Conservation (phyloP, 2,888 invertebrate genomes). For the Lapara coniferarum region DNA sequence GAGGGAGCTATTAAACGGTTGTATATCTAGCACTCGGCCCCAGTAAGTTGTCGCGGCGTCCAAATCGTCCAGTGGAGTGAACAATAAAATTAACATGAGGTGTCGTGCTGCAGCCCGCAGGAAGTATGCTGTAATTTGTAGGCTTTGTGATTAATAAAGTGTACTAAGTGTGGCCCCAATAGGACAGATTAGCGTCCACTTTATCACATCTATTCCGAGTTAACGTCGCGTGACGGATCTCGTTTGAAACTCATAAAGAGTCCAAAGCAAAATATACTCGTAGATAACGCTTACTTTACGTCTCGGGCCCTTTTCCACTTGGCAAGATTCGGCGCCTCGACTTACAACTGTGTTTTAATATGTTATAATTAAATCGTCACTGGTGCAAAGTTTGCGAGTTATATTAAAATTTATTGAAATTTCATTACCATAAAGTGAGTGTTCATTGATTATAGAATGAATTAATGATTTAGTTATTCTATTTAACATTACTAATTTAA, state of each 20-base stretch:
- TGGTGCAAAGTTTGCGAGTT: conserved; percentile 69
- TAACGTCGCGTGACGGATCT: conserved; percentile 83
- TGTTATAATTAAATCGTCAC: conserved; percentile 76
- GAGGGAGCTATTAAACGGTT: conserved; percentile 2
- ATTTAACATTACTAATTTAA: no score
- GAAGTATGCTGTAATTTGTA: conserved; percentile 82
- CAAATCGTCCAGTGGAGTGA: conserved; percentile 73
- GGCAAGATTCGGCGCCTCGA: conserved; percentile 64
- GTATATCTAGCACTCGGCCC: conserved; percentile 54
- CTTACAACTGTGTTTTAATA: conserved; percentile 71
- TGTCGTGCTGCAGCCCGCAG: conserved; percentile 73
- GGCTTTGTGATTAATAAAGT: conserved; percentile 84
- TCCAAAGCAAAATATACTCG: conserved; percentile 82
- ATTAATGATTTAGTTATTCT: conserved; percentile 18
- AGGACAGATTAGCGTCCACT: conserved; percentile 83
- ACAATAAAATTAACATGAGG: conserved; percentile 81
- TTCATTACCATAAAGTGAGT: background rate
- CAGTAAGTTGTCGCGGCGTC: conserved; percentile 69
- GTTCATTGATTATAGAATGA: background rate
- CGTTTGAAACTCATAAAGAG: conserved; percentile 83
- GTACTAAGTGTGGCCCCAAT: conserved; percentile 83
- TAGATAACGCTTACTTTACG: conserved; percentile 82
- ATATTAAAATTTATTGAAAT: conserved; percentile 20
- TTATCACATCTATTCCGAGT: conserved; percentile 83
- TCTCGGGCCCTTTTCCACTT: conserved; percentile 78